A percentile compares a stretch with the other conserved stretches of the same genome.
Conservation (phyloP, 2,888 invertebrate species). For the Apomyelois bistriatella region DNA sequence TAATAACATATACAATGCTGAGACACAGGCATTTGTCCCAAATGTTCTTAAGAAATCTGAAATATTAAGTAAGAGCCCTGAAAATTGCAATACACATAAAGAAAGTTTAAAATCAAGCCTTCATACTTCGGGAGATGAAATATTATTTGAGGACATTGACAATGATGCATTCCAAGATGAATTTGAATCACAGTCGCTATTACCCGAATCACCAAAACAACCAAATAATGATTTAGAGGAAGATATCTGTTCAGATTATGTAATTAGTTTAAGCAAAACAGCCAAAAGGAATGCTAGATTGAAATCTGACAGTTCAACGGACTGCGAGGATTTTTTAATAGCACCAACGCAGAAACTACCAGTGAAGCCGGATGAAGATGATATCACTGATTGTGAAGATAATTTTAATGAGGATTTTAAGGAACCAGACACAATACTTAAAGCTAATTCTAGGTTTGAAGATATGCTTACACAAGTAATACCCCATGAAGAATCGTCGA, state of each 20-base stretch:
- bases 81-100: background rate
- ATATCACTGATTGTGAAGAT: constrained; percentile 50
- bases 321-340: constrained; percentile 48
- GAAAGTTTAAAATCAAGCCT: background rate
- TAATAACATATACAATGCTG: constrained; percentile 37
- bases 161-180: constrained; percentile 37
- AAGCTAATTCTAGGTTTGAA: constrained; percentile 22
- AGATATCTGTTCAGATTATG: constrained; percentile 15
- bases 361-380: constrained; percentile 33
- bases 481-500: constrained; percentile 21
- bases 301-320: constrained; percentile 41
- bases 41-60: background rate
- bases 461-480: constrained; percentile 32
- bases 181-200: constrained; percentile 54
- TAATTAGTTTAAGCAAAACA: constrained; percentile 11
- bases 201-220: constrained; percentile 35
- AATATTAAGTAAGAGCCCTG: background rate
- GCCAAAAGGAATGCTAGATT: constrained; percentile 24
- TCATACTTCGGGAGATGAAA: constrained; percentile 48
- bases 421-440: background rate
- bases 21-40: constrained; percentile 33
- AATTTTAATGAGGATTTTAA: constrained; percentile 23
- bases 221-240: constrained; percentile 16
- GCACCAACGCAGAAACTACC: constrained; percentile 40
- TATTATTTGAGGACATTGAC: constrained; percentile 56